phyloP scores from a whole-genome alignment of 2,113 vertebrate genomes.

The Brachyhypopomus occidentalis region DNA sequence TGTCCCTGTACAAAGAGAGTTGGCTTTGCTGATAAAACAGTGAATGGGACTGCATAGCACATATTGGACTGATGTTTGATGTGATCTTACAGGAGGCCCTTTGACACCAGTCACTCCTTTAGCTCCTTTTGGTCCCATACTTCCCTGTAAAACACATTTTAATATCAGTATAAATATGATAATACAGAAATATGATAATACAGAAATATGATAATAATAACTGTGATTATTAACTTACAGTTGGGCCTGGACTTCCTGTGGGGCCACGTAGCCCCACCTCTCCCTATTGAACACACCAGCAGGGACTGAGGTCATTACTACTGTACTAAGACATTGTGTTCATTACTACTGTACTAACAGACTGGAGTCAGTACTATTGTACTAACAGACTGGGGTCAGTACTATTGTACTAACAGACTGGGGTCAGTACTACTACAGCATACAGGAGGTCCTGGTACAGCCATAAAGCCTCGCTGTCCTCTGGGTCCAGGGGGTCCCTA shows the following conservation, averaged over 20 bases:
- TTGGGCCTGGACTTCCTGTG: constrained; percentile 66
- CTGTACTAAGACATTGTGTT: not conserved
- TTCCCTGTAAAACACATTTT: constrained; percentile 62
- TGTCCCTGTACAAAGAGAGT: constrained; percentile 65
- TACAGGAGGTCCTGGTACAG: constrained; percentile 65
- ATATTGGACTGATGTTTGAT: not conserved
- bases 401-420: not conserved
- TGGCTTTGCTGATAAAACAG: not conserved
- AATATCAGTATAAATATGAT: not conserved
- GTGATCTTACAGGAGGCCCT: constrained; percentile 71
- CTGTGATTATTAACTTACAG: constrained; percentile 57
- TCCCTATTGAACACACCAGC: constrained; percentile 64
- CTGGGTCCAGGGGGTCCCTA: constrained; percentile 70
- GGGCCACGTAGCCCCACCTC: constrained; percentile 65
- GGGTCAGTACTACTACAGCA: not conserved
- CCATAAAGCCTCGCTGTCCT: constrained; percentile 69
- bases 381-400: not conserved
- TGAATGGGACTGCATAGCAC: not conserved
- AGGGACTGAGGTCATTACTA: not conserved
- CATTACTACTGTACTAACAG: too few relatives aligned
- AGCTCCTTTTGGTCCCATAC: constrained; percentile 63
- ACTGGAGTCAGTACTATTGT: not conserved
- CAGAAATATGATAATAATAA: not conserved
- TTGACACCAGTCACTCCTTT: constrained; percentile 71
- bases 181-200: not conserved